phyloP scores from a whole-genome alignment of 2,888 invertebrate genomes.

The Malachius bipustulatus region DNA sequence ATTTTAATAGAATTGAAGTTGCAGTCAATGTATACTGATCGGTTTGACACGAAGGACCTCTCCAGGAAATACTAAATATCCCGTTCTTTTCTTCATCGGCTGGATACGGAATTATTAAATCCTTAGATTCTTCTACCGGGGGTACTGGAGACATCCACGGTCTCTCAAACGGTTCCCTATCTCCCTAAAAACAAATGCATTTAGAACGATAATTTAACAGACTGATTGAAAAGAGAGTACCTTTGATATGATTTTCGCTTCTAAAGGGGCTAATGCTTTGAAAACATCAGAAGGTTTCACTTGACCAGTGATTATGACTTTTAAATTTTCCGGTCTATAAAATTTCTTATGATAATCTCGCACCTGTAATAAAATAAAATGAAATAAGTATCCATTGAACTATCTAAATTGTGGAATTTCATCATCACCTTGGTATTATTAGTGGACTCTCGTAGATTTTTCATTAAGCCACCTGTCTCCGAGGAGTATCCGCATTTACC shows the following conservation, averaged over 20 bases:
- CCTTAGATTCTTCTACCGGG: constrained; percentile 45
- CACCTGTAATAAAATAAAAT: constrained; percentile 42
- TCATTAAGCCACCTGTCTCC: constrained; percentile 74
- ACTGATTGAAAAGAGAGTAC: constrained; percentile 31
- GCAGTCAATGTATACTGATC: constrained; percentile 50
- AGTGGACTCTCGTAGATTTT: constrained; percentile 71
- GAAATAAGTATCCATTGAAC: constrained; percentile 6
- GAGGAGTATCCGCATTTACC: constrained; percentile 72
- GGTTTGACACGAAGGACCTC: constrained; percentile 56
- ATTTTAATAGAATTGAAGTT: constrained; percentile 60
- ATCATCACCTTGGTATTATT: constrained; percentile 60
- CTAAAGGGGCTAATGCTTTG: constrained; percentile 55
- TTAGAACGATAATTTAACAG: not conserved
- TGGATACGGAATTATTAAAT: constrained; percentile 55
- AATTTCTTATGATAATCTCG: constrained; percentile 70
- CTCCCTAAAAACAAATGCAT: constrained; percentile 32
- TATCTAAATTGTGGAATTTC: not conserved
- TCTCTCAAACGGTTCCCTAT: constrained; percentile 46
- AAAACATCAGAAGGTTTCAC: constrained; percentile 66
- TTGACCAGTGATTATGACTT: constrained; percentile 72
- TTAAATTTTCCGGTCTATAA: constrained; percentile 81
- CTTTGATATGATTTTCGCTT: constrained; percentile 62
- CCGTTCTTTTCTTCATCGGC: constrained; percentile 78
- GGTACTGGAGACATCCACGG: constrained; percentile 70
- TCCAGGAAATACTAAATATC: constrained; percentile 64